Percentiles rank a stretch among this genome's conserved stretches.
These are phyloP conservation scores for Pan paniscus DNA, from an alignment of 2,113 vertebrate species.

Conservation along the genomic window DNA sequence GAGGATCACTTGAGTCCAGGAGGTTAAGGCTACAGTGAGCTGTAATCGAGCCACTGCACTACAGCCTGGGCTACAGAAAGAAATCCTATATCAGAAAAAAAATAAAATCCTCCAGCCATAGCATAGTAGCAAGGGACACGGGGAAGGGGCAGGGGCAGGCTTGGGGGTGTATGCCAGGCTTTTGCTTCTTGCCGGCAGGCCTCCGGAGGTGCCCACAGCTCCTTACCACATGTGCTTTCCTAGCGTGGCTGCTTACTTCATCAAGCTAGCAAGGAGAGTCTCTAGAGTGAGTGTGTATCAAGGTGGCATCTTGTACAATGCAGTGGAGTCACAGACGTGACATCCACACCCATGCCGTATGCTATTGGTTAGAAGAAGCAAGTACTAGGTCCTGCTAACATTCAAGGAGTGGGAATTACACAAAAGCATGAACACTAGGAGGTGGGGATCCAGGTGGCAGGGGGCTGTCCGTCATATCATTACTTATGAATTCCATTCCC, in stretches of 20 bases:
- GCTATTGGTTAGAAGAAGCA: neutral
- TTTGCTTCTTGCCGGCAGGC: neutral
- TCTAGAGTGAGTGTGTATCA: neutral
- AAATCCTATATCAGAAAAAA: no score
- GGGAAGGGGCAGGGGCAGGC: no score
- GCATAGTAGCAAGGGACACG: rapidly evolving
- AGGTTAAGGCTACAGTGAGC: no score
- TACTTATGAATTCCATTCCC: neutral
- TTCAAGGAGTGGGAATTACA: neutral
- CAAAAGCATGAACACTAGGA: neutral
- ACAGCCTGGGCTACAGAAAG: no score
- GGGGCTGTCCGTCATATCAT: neutral
- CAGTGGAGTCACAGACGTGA: neutral
- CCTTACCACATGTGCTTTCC: neutral
- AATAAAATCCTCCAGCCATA: neutral
- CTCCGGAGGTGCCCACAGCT: neutral
- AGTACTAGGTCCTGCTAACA: neutral
- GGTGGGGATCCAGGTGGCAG: neutral
- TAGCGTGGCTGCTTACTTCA: neutral
- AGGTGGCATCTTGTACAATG: neutral
- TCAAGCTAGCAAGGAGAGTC: neutral
- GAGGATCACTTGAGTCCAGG: no score
- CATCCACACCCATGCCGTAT: neutral
- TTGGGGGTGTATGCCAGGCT: neutral
- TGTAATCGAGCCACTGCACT: no score